A percentile compares a stretch with the other conserved stretches of the same genome.
Evolutionary conservation across 2,797 vertebrate genomes (phyloP).

Genomic region (Schizopygopsis pylzovi): DNA sequence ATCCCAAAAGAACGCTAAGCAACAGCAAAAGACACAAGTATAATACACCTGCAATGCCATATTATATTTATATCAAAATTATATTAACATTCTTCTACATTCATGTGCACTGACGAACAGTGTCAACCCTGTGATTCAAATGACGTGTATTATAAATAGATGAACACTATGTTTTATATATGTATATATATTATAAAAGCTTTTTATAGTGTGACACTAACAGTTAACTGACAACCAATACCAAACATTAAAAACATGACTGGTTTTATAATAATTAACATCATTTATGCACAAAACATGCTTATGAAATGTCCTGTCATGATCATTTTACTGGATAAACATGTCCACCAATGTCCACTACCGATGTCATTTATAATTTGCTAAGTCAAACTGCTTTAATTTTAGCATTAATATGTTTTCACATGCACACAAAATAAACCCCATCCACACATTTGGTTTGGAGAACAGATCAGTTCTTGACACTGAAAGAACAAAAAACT

Average conservation of each 20-base stretch:
- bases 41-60: neutral
- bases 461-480: conserved; percentile 7
- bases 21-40: neutral
- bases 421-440: conserved; percentile 15
- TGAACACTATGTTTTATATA: neutral
- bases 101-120: neutral
- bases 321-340: neutral
- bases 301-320: neutral
- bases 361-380: neutral
- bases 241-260: neutral
- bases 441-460: neutral
- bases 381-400: neutral
- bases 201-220: neutral
- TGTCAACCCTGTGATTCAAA: neutral
- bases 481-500: conserved; percentile 5
- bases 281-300: no score
- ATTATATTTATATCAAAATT: neutral
- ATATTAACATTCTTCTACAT: neutral
- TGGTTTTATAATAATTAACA: no score
- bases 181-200: neutral
- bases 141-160: neutral
- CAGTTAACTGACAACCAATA: neutral
- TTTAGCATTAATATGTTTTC: neutral
- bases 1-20: neutral
- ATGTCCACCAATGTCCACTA: neutral